These are phyloP conservation scores for Agrilus mali DNA, from an alignment of 2,888 invertebrate genomes.

Conservation along the genomic window DNA sequence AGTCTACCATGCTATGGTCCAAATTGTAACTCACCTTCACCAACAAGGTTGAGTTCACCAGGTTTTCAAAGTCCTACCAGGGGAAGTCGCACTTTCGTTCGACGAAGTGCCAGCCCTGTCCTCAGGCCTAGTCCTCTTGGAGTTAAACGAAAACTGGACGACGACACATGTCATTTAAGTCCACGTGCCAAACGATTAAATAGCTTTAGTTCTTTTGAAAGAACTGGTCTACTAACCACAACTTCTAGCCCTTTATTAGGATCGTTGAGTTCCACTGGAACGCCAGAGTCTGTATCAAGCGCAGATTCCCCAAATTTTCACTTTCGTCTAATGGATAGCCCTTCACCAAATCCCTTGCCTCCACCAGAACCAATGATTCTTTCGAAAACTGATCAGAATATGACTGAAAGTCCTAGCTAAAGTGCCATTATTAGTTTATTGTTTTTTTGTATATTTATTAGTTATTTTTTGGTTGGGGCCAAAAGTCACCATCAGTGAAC, in stretches of 20 bases:
- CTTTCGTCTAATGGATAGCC: conserved; percentile 41
- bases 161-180: conserved; percentile 32
- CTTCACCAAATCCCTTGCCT: conserved; percentile 35
- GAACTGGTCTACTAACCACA: conserved; percentile 32
- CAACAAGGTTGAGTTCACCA: conserved; percentile 27
- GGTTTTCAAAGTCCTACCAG: conserved; percentile 55
- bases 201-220: conserved; percentile 26
- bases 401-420: conserved; percentile 33
- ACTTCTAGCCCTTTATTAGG: conserved; percentile 38
- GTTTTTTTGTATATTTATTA: conserved; percentile 3
- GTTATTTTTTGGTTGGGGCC: too few relatives aligned
- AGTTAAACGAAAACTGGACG: conserved; percentile 54
- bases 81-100: conserved; percentile 52
- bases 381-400: conserved; percentile 32
- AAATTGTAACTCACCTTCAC: conserved; percentile 31
- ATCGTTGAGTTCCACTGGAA: conserved; percentile 44
- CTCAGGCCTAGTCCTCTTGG: conserved; percentile 65
- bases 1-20: conserved; percentile 31
- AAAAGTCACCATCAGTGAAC: too few relatives aligned
- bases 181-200: conserved; percentile 35
- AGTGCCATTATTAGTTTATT: conserved; percentile 8
- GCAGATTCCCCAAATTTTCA: conserved; percentile 46
- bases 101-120: conserved; percentile 81
- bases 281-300: conserved; percentile 48
- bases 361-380: conserved; percentile 29